These are phyloP conservation scores for Anoura caudifer DNA, from an alignment of 2,113 vertebrate species.

Conservation along the genomic window DNA sequence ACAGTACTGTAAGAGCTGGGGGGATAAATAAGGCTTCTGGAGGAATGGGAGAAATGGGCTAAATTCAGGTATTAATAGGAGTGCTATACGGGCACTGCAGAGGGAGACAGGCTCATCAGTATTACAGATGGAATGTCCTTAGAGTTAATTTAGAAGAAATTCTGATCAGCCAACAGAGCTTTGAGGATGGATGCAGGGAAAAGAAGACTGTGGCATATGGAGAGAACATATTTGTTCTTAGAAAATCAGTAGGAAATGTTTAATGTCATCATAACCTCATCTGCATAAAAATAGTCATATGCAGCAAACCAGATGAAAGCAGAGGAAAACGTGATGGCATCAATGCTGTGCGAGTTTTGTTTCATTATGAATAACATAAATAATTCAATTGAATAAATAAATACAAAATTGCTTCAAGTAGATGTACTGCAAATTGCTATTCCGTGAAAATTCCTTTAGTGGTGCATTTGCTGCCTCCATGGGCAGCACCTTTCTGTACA, in stretches of 20 bases:
- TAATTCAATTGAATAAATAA: constrained; percentile 68
- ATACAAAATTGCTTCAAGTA: constrained; percentile 29
- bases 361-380: constrained; percentile 52
- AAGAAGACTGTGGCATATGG: constrained; percentile 65
- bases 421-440: not conserved
- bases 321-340: not conserved
- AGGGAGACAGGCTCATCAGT: constrained; percentile 9
- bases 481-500: not conserved
- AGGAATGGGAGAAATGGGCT: not conserved
- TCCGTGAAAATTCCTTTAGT: constrained; percentile 1
- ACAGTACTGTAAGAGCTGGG: not conserved
- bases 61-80: constrained; percentile 11
- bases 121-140: constrained; percentile 55
- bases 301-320: constrained; percentile 28
- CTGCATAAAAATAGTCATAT: constrained; percentile 67
- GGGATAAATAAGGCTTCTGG: not conserved
- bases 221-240: constrained; percentile 73
- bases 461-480: accelerated
- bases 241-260: constrained; percentile 73
- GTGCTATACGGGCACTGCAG: not conserved
- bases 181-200: constrained; percentile 43
- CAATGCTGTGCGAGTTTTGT: not conserved
- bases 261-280: constrained; percentile 69
- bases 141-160: constrained; percentile 50
- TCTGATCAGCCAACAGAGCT: constrained; percentile 46